Evolutionary conservation across 2,113 vertebrate genomes (phyloP), one percentile per base, ranked within the genome.

Genomic region (Nettapus auritus): DNA sequence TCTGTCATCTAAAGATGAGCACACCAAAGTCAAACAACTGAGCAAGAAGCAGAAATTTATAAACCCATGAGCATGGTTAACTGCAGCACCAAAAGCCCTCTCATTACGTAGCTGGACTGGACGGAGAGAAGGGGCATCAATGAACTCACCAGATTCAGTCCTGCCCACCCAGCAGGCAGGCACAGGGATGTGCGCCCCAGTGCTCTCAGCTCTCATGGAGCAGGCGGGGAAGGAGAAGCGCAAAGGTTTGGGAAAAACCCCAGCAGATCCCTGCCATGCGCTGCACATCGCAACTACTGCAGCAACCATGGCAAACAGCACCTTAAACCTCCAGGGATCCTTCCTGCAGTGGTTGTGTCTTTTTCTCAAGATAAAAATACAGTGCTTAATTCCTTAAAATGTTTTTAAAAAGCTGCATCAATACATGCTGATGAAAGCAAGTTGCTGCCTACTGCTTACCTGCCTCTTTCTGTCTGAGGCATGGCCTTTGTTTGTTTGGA

Each of bases 31-130:
- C 34, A 62, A 62, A 67, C 52, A 38, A 14, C 21, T 33, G 8
- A 75, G 25, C 79, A 88, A 53, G 14, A 42, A 70, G 13, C 28
- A 44, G 36, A 48, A 78, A 73, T 22, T 4, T 19, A 81, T 68
- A 55, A 84, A 48, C 11, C 9, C 1, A 1, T 0, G 1, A 70
- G 14, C 5, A 2, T 52, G 13, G 34, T 23, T 29, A 70, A 36
- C 26, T 25, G 21, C 21, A 46, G 60, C 60, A 38, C 17, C 60
- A 31, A 59, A n/a, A 31, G 25, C 20, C 14, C 17, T 40, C 34
- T 73, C 36, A 42, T 38, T 13, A 21, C 29, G 6, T 56, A 17
- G 55, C 55, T 73, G 21, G 36, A 56, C 31, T 33, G 7, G 29
- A 59, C 40, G 59, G 71, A 57, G 40, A 42, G 70, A 38, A 10